A percentile compares a stretch with the other conserved stretches of the same genome.
Conservation (phyloP, 2,797 vertebrate species). For the Ambastaia sidthimunki region DNA sequence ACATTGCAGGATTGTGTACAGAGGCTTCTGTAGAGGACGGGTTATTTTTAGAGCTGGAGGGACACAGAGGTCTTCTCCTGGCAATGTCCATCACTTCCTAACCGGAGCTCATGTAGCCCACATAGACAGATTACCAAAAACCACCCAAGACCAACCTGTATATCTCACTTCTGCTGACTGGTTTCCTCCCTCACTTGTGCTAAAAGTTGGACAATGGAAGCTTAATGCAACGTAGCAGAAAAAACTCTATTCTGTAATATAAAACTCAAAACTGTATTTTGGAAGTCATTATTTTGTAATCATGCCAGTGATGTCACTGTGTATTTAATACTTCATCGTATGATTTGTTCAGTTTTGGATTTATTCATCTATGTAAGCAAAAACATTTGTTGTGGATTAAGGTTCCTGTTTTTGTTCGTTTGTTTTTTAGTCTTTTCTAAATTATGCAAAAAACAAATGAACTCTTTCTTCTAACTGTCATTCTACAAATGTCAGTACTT, state of each 20-base stretch:
- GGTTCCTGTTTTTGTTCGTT: background rate
- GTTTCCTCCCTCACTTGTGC: slow-evolving; percentile 52
- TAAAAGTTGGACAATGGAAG: background rate
- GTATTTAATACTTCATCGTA: background rate
- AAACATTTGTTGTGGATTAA: background rate
- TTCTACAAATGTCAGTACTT: background rate
- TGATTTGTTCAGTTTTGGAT: slow-evolving; percentile 4
- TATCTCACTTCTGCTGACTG: slow-evolving; percentile 49
- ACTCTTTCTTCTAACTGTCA: background rate
- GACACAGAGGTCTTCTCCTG: slow-evolving; percentile 36
- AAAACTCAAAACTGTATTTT: too few relatives aligned
- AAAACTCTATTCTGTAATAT: too few relatives aligned
- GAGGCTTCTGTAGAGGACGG: slow-evolving; percentile 9
- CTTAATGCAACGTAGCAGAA: slow-evolving; percentile 18
- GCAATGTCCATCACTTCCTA: slow-evolving; percentile 39
- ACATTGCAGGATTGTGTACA: slow-evolving; percentile 29
- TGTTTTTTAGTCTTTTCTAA: background rate
- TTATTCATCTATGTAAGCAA: background rate
- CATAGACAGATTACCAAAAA: slow-evolving; percentile 20
- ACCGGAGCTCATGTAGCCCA: slow-evolving; percentile 31
- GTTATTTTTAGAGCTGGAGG: slow-evolving; percentile 46
- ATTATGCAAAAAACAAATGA: background rate
- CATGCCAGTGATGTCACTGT: background rate
- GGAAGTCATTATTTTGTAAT: slow-evolving; percentile 27
- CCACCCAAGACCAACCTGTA: background rate